These are phyloP conservation scores for Tribolium madens DNA, from an alignment of 1,140 invertebrate genomes.

Conservation along the genomic window DNA sequence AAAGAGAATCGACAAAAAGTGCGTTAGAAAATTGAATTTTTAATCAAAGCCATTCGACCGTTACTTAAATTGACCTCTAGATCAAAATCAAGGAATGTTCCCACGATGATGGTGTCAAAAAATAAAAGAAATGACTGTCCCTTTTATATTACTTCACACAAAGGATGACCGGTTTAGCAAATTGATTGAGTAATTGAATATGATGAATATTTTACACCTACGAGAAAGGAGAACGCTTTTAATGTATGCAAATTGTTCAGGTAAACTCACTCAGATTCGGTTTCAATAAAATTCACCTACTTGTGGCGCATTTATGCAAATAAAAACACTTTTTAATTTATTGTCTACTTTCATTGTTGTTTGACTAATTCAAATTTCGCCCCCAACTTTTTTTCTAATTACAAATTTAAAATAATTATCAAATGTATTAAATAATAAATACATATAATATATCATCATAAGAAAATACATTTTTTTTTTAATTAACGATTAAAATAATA, in stretches of 20 bases:
- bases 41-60: conserved; percentile 11
- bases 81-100: not conserved
- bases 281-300: conserved; percentile 36
- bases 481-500: too few species aligned
- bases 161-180: conserved; percentile 10
- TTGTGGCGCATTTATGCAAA: conserved; percentile 3
- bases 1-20: not conserved
- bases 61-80: conserved; percentile 17
- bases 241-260: not conserved
- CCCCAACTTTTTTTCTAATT: too few species aligned
- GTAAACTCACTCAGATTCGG: conserved; percentile 11
- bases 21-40: conserved; percentile 12
- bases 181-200: conserved; percentile 14
- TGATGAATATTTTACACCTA: conserved; percentile 1
- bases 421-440: too few species aligned
- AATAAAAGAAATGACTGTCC: not conserved
- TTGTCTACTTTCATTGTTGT: not conserved
- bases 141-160: not conserved
- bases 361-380: too few species aligned
- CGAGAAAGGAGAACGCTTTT: not conserved
- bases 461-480: too few species aligned
- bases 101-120: not conserved
- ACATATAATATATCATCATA: too few species aligned
- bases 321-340: not conserved
- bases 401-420: too few species aligned